Evolutionary conservation across 2,797 vertebrate genomes (phyloP), one percentile per base, ranked within the genome.

Genomic region (Sebastes aleutianus): DNA sequence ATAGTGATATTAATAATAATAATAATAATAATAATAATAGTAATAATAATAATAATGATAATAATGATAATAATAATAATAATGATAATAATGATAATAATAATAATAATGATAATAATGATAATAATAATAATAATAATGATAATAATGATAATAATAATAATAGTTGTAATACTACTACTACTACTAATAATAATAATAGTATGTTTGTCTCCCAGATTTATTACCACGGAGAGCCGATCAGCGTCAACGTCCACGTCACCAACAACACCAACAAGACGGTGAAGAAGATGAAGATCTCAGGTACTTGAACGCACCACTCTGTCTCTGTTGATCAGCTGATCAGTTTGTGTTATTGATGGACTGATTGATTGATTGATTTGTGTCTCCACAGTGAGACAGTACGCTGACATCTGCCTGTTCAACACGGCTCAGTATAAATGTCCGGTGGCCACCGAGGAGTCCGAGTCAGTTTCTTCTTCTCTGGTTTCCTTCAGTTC

Each of bases 361-460:
- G 4, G 1, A 26, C 34, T 0, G 4, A 9, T 39, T 4, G 1
- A 26, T 57, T 0, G 4, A 10, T 8, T 47, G 76, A 0, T 32
- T 26, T 80, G 53, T 91, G 85, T 88, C 1, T 87, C 77, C 72
- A 7, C 92, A 99, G 98, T 99, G 74, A 97, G 98, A 74, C 98
- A 99, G 82, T 97, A 97, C 2, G 98, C 98, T 0, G 98, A 99
- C 89, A 99, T 99, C 90, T 99, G 98, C 91, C 96, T 99, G 64
- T 99, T 99, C 95, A 99, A 98, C 96, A 99, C 98, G 0, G 98
- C 98, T 5, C 98, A 99, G 94, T 99, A 99, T 94, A 99, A 99
- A 90, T 99, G 98, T 70, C 97, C 98, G 0, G 98, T 99, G 32
- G 97, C 98, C 1, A 95, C 96, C 78, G 97, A 98, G 78, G 98